phyloP scores from a whole-genome alignment of 2,888 invertebrate genomes.

The Drosophila testacea region DNA sequence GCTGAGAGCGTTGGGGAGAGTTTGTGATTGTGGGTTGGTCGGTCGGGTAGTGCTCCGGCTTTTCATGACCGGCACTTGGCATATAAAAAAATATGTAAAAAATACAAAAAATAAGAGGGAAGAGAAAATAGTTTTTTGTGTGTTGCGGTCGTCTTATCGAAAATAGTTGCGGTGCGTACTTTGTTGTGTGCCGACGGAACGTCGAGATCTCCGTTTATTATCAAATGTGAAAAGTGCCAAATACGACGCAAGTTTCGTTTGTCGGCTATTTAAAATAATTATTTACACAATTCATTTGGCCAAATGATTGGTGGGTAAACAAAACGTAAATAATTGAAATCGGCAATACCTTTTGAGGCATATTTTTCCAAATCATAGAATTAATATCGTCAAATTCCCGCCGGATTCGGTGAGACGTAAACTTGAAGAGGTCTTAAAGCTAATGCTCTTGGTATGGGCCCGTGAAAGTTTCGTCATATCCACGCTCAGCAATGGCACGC shows the following conservation, averaged over 20 bases:
- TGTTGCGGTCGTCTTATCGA: conserved; percentile 57
- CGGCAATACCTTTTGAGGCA: conserved; percentile 3
- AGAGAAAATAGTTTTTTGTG: conserved; percentile 35
- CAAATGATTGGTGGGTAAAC: conserved; percentile 78
- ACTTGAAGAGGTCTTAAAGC: conserved; percentile 91
- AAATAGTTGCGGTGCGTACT: conserved; percentile 73
- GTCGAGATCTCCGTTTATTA: conserved; percentile 38
- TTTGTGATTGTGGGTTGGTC: conserved; percentile 41
- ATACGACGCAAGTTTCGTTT: conserved; percentile 12
- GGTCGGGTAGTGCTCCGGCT: conserved; percentile 41
- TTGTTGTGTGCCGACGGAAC: conserved; percentile 63
- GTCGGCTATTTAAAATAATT: conserved; percentile 37
- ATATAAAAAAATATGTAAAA: conserved; percentile 38
- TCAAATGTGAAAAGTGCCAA: conserved; percentile 57
- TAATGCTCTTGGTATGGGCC: conserved; percentile 94
- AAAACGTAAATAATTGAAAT: conserved; percentile 23
- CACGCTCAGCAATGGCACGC: conserved; percentile 87
- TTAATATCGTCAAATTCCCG: conserved; percentile 81
- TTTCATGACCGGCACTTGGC: conserved; percentile 80
- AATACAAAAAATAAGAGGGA: conserved; percentile 14
- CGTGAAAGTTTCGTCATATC: conserved; percentile 90
- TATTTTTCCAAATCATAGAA: conserved; percentile 61
- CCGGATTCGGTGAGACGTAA: conserved; percentile 87
- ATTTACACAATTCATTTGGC: conserved; percentile 54
- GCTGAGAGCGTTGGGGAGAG: conserved; percentile 48